Evolutionary conservation across 2,888 invertebrate genomes (phyloP), one percentile per base, ranked within the genome.

Genomic region (Sphecodes monilicornis): DNA sequence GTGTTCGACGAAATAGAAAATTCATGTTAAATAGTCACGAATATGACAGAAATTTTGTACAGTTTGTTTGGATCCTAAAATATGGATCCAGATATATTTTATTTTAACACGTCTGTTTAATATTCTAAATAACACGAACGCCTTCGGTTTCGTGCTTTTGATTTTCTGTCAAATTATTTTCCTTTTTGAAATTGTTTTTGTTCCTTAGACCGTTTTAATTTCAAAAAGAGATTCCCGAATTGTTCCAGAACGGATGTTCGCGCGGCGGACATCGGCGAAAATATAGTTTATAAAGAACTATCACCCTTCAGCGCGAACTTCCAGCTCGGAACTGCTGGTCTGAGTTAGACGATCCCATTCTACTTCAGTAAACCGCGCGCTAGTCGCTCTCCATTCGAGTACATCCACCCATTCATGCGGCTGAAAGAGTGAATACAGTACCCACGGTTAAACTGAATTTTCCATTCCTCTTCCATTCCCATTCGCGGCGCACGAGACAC

Each of bases 361-460:
- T 68, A 68, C 68, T 68, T 39, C 66, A 66, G 66, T 66, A 39
- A 68, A 68, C 68, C 68, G 36, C 68, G n/a, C 68, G 36, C 68
- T 39, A 68, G 68, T 68, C 68, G 66, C 66, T 66, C 68, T 68
- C 68, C 68, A 68, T 39, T 68, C 13, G 68, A 68, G 39, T 39
- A 68, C 39, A 68, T 68, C 39, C 68, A 39, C 39, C 39, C 68
- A 39, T 68, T 68, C 68, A 68, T 39, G 39, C 39, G 36, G 39
- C 68, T 39, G 68, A 68, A 68, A 39, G 68, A 39, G 36, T 39
- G 68, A 68, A 68, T 66, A 66, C 68, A 68, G 36, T 39, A 36
- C 68, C 68, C 68, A 39, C 18, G 72, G 54, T 54, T 26, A 72
- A 72, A 72, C 54, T n/a, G 54, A 68, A 68, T 68, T 68, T 68